phyloP scores from a whole-genome alignment of 2,797 vertebrate species.

The Paramormyrops hopkinsi region DNA sequence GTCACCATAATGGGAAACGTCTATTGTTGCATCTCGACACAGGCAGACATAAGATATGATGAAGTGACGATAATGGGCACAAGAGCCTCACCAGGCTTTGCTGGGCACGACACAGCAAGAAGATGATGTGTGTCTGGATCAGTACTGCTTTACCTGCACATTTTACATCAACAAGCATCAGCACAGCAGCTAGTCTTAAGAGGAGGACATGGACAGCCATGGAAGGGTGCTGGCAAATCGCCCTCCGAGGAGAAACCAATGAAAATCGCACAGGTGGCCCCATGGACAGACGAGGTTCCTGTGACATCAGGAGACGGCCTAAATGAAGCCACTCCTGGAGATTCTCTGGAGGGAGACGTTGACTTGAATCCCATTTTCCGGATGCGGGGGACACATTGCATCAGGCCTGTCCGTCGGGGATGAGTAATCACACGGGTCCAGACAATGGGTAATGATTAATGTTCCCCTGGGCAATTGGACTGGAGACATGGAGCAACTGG shows the following conservation, averaged over 20 bases:
- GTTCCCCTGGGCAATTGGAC: constrained; percentile 9
- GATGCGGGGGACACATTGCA: constrained; percentile 18
- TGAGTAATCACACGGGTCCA: constrained; percentile 18
- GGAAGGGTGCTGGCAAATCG: not conserved
- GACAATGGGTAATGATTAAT: constrained; percentile 24
- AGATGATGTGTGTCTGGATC: not conserved
- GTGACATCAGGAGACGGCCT: not conserved
- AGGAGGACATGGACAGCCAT: not conserved
- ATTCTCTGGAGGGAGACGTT: not conserved
- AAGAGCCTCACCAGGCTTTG: not conserved
- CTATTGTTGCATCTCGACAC: not conserved
- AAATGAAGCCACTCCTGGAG: not conserved
- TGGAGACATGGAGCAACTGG: constrained; percentile 2
- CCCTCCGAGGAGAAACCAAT: not conserved
- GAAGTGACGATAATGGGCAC: not conserved
- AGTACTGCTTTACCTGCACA: not conserved
- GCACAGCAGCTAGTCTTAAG: not conserved
- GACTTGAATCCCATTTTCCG: constrained; percentile 11
- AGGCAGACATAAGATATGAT: not conserved
- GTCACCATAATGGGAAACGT: not conserved
- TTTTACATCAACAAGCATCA: not conserved
- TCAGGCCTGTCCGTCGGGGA: constrained; percentile 5
- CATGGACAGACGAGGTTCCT: not conserved
- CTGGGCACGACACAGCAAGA: not conserved
- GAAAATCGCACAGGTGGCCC: not conserved